Evolutionary conservation across 2,113 vertebrate species (phyloP).

Genomic region (Diphyllodes magnificus): DNA sequence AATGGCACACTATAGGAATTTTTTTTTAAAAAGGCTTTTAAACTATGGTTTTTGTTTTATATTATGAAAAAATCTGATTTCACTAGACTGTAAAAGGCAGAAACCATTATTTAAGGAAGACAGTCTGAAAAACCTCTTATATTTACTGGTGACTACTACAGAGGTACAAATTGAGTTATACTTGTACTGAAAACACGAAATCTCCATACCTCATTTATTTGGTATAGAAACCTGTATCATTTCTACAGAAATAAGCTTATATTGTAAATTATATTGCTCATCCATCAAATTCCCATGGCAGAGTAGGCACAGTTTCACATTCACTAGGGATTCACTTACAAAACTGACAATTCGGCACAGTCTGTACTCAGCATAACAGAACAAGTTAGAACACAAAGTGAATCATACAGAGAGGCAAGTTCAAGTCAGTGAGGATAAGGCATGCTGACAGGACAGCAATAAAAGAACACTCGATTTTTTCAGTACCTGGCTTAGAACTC

Average conservation of each 20-base stretch:
- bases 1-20: background rate
- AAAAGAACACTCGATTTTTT: background rate
- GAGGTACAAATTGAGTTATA: background rate
- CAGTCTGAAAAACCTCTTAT: background rate
- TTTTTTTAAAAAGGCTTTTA: background rate
- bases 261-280: slow-evolving; percentile 20
- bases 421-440: background rate
- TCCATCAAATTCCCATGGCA: slow-evolving; percentile 17
- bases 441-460: background rate
- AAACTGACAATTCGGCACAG: slow-evolving; percentile 10
- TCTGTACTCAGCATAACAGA: slow-evolving; percentile 8
- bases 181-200: slow-evolving; percentile 11
- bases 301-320: slow-evolving; percentile 2
- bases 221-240: background rate
- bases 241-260: slow-evolving; percentile 27
- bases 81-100: background rate
- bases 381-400: background rate
- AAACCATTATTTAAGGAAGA: background rate
- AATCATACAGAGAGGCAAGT: background rate
- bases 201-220: slow-evolving; percentile 4
- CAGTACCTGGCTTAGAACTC: background rate
- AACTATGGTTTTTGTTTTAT: background rate
- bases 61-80: background rate
- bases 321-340: slow-evolving; percentile 13
- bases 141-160: background rate